phyloP scores from a whole-genome alignment of 2,797 vertebrate species.

The Mormyrus hasselquistii region DNA sequence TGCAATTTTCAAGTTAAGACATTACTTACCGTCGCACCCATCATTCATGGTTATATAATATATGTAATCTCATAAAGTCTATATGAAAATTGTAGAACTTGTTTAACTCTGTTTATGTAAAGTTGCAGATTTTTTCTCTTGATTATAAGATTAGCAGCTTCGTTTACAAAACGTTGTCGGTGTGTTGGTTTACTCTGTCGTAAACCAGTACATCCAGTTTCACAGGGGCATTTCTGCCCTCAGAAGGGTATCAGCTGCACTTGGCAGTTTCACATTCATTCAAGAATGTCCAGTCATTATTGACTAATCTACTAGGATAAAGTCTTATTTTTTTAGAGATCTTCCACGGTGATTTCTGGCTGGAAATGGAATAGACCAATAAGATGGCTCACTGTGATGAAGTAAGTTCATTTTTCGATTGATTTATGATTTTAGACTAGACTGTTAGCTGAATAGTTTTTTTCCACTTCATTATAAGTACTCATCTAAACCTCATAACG shows the following conservation, averaged over 20 bases:
- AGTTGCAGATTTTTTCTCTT: background rate
- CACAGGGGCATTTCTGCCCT: slow-evolving; percentile 19
- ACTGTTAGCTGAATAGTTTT: background rate
- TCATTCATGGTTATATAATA: background rate
- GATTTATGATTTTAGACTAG: background rate
- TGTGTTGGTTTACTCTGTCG: slow-evolving; percentile 41
- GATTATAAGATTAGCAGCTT: background rate
- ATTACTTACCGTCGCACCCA: background rate
- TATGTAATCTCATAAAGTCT: background rate
- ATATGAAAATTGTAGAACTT: slow-evolving; percentile 36
- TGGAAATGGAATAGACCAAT: slow-evolving; percentile 43
- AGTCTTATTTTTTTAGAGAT: background rate
- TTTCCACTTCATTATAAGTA: background rate
- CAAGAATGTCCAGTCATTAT: background rate
- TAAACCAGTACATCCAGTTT: slow-evolving; percentile 58
- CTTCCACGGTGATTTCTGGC: slow-evolving; percentile 29
- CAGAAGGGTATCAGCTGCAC: background rate
- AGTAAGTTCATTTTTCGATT: slow-evolving; percentile 44
- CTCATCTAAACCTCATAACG: background rate
- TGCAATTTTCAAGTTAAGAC: background rate
- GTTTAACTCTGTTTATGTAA: slow-evolving; percentile 48
- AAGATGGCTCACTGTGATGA: slow-evolving; percentile 59
- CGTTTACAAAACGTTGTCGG: slow-evolving; percentile 26
- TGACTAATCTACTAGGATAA: background rate
- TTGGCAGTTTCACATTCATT: background rate